Evolutionary conservation across 2,888 invertebrate genomes (phyloP), one percentile per base, ranked within the genome.

Genomic region (Protodeltote pygarga): DNA sequence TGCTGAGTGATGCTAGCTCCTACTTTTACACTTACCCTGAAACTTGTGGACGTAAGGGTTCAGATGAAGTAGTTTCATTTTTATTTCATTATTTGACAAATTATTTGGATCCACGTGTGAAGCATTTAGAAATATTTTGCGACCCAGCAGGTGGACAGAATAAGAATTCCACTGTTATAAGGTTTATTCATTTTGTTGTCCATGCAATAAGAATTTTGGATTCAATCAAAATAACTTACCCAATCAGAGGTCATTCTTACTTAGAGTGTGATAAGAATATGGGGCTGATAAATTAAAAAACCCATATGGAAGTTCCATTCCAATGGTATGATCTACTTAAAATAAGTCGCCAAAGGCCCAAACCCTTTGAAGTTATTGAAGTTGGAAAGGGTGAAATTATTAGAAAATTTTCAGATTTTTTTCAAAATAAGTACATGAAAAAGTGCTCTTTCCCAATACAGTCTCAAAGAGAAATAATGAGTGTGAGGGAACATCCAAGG

Each of bases 1-100:
- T 34, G 11, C 45, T 72, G 16, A 27, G 58, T 17, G 44, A 35
- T 47, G 47, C 45, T 15, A 47, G 29, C 20, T 54, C 45, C 14
- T 32, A 52, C 15, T 71, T 73, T 51, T 71, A 55, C 31, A 41
- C 52, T 11, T 71, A 64, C 27, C 45, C 60, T 14, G 67, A 69
- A 51, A 61, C 54, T 3, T 34, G 32, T 44, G 71, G 42, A 37
- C 6, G 11, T 3, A 42, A 42, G 11, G 42, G 42, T 0, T 42
- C 42, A 39, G 59, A 68, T 50, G 54, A 65, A 55, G 61, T 73
- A 27, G 54, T 55, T 65, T 38, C 51, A 51, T 47, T 35, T 28
- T 16, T 39, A 17, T 47, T n/a, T 40, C n/a, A 40, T 14, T 40
- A 6, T 32, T 13, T 37, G 14, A 37, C 3, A 1, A 19, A 40